Evolutionary conservation across 2,888 invertebrate genomes (phyloP).

Genomic region (Caenorhabditis sp.): DNA sequence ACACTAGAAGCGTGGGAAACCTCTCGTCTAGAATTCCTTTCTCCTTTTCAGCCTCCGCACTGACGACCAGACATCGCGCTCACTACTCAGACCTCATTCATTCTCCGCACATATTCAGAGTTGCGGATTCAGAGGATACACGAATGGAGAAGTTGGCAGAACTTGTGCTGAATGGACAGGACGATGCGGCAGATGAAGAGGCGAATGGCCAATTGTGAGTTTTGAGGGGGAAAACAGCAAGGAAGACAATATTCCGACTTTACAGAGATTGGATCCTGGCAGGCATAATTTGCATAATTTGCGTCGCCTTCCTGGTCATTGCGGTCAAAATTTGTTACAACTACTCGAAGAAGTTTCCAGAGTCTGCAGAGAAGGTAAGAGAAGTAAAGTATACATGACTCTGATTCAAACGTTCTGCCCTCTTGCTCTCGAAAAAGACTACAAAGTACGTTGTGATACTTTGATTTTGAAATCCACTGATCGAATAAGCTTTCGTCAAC

Average conservation of each 20-base stretch:
- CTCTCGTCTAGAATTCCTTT: constrained; percentile 27
- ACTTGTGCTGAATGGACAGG: constrained; percentile 33
- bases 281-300: constrained; percentile 47
- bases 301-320: constrained; percentile 42
- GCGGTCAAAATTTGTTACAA: constrained; percentile 64
- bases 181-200: constrained; percentile 23
- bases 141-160: constrained; percentile 58
- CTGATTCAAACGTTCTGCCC: too few relatives aligned
- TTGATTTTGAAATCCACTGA: too few relatives aligned
- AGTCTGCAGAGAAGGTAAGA: constrained; percentile 44
- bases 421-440: too few relatives aligned
- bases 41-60: constrained; percentile 46
- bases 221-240: background rate
- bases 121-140: constrained; percentile 40
- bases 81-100: constrained; percentile 59
- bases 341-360: constrained; percentile 59
- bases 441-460: too few relatives aligned
- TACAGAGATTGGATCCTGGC: constrained; percentile 62
- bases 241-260: background rate
- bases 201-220: constrained; percentile 40
- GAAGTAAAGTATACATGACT: too few relatives aligned
- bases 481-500: too few relatives aligned
- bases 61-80: constrained; percentile 57
- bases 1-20: constrained; percentile 45
- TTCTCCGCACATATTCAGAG: constrained; percentile 56